phyloP scores from a whole-genome alignment of 2,888 invertebrate genomes.

The Scrobipalpa atriplicella region DNA sequence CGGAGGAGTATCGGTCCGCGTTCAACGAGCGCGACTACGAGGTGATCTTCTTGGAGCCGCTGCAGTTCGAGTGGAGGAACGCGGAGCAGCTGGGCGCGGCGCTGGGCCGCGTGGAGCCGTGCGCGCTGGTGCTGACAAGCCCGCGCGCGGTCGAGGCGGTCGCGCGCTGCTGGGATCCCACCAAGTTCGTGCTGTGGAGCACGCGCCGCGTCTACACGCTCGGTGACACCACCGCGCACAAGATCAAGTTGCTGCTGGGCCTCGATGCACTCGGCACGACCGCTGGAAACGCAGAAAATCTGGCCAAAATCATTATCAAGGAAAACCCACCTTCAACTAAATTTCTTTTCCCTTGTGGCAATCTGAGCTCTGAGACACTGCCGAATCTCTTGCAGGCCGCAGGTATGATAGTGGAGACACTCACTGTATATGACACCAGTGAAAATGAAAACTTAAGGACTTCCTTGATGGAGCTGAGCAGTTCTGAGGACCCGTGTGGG shows the following conservation, averaged over 20 bases:
- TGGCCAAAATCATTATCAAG: constrained; percentile 57
- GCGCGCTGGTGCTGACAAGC: constrained; percentile 67
- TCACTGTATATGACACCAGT: constrained; percentile 72
- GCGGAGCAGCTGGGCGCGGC: constrained; percentile 49
- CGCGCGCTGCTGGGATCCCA: constrained; percentile 67
- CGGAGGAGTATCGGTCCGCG: constrained; percentile 66
- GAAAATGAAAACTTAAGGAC: constrained; percentile 64
- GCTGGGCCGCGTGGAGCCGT: constrained; percentile 51
- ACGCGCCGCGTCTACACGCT: constrained; percentile 63
- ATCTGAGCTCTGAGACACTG: constrained; percentile 62
- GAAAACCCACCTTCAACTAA: constrained; percentile 55
- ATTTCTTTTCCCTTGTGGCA: constrained; percentile 73
- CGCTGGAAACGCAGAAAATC: constrained; percentile 65
- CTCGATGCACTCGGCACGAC: constrained; percentile 60
- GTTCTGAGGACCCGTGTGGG: constrained; percentile 51
- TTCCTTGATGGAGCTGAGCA: constrained; percentile 57
- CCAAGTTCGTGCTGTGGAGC: constrained; percentile 64
- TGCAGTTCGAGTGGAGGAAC: constrained; percentile 61
- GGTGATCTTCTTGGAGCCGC: constrained; percentile 67
- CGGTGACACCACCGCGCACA: constrained; percentile 60
- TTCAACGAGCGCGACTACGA: constrained; percentile 60
- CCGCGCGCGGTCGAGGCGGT: constrained; percentile 68
- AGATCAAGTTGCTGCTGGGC: constrained; percentile 59
- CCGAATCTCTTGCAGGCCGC: constrained; percentile 52
- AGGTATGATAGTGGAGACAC: constrained; percentile 54